phyloP scores from a whole-genome alignment of 2,797 vertebrate genomes.

The Cichlasoma orientale region DNA sequence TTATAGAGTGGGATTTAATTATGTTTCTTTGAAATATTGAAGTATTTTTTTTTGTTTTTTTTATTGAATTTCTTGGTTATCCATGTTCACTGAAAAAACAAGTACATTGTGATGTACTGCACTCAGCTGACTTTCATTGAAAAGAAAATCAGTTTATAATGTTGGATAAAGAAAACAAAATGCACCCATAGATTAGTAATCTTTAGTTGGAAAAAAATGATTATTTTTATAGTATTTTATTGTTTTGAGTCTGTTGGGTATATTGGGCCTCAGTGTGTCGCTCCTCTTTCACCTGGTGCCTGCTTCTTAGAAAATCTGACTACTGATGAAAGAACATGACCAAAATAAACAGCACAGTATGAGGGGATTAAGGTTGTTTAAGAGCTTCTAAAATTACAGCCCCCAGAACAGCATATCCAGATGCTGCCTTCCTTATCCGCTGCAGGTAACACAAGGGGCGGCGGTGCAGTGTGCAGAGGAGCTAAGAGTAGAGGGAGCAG shows the following conservation, averaged over 20 bases:
- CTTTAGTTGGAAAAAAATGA: background rate
- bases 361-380: constrained; percentile 68
- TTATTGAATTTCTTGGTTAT: background rate
- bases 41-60: background rate
- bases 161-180: background rate
- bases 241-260: background rate
- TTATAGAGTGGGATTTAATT: background rate
- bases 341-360: constrained; percentile 72
- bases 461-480: constrained; percentile 33
- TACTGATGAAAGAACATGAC: constrained; percentile 65
- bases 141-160: background rate
- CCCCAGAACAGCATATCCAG: constrained; percentile 69
- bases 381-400: constrained; percentile 72
- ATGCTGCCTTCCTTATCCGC: constrained; percentile 65
- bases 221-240: background rate
- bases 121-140: constrained; percentile 5
- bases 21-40: background rate
- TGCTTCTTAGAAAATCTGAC: constrained; percentile 69
- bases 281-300: constrained; percentile 47
- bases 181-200: background rate
- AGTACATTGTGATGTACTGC: background rate
- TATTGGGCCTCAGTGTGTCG: constrained; percentile 41
- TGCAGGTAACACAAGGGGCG: constrained; percentile 63
- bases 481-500: background rate
- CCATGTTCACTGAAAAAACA: background rate